Evolutionary conservation across 2,113 vertebrate species (phyloP).

Genomic region (Conger conger): DNA sequence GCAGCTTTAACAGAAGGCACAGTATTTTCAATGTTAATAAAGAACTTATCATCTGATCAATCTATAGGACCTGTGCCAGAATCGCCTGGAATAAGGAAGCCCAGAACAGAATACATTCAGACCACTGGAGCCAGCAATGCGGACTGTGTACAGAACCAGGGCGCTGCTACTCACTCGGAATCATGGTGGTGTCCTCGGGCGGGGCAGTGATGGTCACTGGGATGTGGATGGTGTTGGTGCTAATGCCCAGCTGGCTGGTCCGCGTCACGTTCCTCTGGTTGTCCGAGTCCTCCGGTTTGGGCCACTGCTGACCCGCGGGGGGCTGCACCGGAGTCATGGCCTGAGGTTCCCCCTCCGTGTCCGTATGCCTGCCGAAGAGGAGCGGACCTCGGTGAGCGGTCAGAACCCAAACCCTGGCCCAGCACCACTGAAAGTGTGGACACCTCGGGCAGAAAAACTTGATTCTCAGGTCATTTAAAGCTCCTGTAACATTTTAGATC

Average conservation of each 20-base stretch:
- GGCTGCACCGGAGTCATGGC: conserved; percentile 67
- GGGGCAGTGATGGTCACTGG: conserved; percentile 81
- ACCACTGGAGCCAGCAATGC: too few relatives aligned
- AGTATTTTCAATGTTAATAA: too few relatives aligned
- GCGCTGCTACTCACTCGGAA: conserved; percentile 77
- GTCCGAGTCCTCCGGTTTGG: conserved; percentile 82
- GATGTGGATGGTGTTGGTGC: conserved; percentile 65
- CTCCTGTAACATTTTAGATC: neutral
- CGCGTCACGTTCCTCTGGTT: conserved; percentile 84
- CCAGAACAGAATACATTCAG: too few relatives aligned
- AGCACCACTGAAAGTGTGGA: neutral
- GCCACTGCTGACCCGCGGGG: conserved; percentile 67
- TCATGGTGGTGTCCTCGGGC: conserved; percentile 75
- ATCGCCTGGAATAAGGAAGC: too few relatives aligned
- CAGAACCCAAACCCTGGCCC: neutral
- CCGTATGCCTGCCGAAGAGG: conserved; percentile 62
- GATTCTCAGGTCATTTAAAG: neutral
- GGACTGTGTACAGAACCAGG: neutral
- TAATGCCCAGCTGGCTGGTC: conserved; percentile 69
- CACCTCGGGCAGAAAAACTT: neutral
- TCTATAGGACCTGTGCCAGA: too few relatives aligned
- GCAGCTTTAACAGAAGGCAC: too few relatives aligned
- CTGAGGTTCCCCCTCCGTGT: conserved; percentile 67
- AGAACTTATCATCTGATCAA: too few relatives aligned
- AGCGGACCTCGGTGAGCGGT: neutral